Conservation (phyloP, 2,888 invertebrate genomes). For the Caenorhabditis becei region DNA sequence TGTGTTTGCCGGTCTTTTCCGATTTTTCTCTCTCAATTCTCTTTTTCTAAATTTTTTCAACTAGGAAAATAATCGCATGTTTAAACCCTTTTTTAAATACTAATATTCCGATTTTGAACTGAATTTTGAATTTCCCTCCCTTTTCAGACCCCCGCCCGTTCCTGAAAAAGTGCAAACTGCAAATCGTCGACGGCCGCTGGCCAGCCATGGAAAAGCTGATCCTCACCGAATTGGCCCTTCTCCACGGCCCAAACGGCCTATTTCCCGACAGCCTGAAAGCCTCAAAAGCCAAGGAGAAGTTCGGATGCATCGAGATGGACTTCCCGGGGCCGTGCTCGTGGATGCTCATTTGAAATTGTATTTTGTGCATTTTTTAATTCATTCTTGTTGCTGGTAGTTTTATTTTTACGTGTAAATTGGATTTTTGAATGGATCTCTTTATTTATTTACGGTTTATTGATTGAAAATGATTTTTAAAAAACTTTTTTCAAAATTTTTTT, state of each 20-base stretch:
- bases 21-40: neutral
- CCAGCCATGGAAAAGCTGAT: slow-evolving; percentile 53
- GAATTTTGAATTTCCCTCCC: too few species aligned
- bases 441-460: too few species aligned
- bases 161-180: slow-evolving; percentile 28
- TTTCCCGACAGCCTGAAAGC: slow-evolving; percentile 2
- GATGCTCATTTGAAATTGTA: slow-evolving; percentile 31
- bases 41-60: neutral
- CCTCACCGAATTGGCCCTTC: slow-evolving; percentile 18
- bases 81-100: too few species aligned
- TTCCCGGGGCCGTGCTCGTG: slow-evolving; percentile 20
- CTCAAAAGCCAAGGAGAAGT: slow-evolving; percentile 3
- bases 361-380: neutral
- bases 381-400: too few species aligned
- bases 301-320: slow-evolving; percentile 17
- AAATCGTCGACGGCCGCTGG: slow-evolving; percentile 12
- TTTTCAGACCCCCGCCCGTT: slow-evolving; percentile 19
- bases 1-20: neutral
- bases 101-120: too few species aligned
- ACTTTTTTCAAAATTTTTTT: neutral
- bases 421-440: neutral
- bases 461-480: too few species aligned
- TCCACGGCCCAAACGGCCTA: neutral
- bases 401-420: too few species aligned
- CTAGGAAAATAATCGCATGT: neutral